Base-by-base conservation (phyloP, 2,797 vertebrate species). In the Pseudochirops corinnae region DNA sequence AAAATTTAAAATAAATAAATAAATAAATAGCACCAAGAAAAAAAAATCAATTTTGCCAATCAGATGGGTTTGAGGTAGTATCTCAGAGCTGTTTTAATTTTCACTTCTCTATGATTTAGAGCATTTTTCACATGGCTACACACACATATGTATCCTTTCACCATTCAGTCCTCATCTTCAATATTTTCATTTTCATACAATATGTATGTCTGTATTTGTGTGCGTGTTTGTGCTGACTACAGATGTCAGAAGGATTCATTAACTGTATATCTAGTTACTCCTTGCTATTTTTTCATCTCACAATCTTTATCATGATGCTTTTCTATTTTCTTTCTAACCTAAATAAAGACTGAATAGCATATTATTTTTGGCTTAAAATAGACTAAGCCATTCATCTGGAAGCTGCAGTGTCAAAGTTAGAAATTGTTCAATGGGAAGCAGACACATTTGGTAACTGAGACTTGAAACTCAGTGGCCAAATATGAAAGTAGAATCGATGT, bases 301-400 rank as follows among this genome's bases (percentile, higher is more conserved):
- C 91, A 95, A 21, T 6, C 52, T 67, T 29, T 18, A 46, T 94
- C 58, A 91, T 46, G 24, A n/a, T 10, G 21, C 74, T 6, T 92
- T 93, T 58, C 90, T 52, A 46, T 94, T 94, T 96, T 53, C 46
- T 94, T 92, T 55, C 56, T 46, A 74, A 90, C 5, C 46, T 91
- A 74, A 92, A 90, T 82, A 90, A 50, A 31, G 52, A 92, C 55
- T 39, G 3, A 82, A 18, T 46, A 60, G 28, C 74, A 93, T 16
- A 7, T 14, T 87, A 92, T 94, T 93, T 93, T 92, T 18, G 29
- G 1, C 4, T 46, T 87, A 87, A 87, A 87, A 87, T 50, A 87
- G 39, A 46, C 21, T 87, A 50, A 87, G 74, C 74, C 39, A 87
- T 87, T 87, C 74, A 87, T 87, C 74, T 87, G 10, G 39, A 87